Base-by-base conservation (phyloP, 2,888 invertebrate genomes). In the Agonopterix heracliana region DNA sequence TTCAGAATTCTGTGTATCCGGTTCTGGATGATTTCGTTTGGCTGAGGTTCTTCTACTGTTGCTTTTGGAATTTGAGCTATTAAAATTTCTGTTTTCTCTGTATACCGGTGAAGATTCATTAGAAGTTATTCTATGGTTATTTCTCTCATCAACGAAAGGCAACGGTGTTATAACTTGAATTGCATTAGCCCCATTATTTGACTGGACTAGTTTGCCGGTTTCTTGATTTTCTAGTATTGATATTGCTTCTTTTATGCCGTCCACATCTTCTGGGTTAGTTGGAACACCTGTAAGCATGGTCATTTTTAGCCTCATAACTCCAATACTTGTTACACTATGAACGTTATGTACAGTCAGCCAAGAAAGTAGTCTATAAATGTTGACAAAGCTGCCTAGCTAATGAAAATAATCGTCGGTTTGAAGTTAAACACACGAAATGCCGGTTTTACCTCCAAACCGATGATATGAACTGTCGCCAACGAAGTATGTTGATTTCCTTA, bases 191-290 rank as follows among this genome's bases (percentile, higher is more conserved):
- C 34, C 52, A 34, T 60, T 65, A 12, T 57, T 62, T 11, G 54
- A 41, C 53, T 65, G 60, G 14, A 51, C 51, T 34, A 65, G 60
- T 51, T 69, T 68, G 26, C 54, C 41, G 14, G 54, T 60, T 46
- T 85, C 72, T 60, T 84, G 84, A 54, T 82, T 83, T 64, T 81
- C 81, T 47, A 88, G 60, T 35, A 87, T 84, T 4, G 82, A 67
- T 52, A 88, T 86, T 35, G 88, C 88, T 60, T 85, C 82, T 70
- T 85, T 85, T 2, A 88, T 71, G 11, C 85, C 86, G 17, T 76
- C 76, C 9, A 78, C 74, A 14, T 82, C 81, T 73, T 82, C 86
- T 5, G 85, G 79, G 43, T 78, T 81, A 44, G 71, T 59, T 17
- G 74, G 69, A 36, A 65, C 72, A 56, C 71, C 88, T 88, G 77